Conservation (phyloP, 2,113 vertebrate species). For the Ondatra zibethicus region DNA sequence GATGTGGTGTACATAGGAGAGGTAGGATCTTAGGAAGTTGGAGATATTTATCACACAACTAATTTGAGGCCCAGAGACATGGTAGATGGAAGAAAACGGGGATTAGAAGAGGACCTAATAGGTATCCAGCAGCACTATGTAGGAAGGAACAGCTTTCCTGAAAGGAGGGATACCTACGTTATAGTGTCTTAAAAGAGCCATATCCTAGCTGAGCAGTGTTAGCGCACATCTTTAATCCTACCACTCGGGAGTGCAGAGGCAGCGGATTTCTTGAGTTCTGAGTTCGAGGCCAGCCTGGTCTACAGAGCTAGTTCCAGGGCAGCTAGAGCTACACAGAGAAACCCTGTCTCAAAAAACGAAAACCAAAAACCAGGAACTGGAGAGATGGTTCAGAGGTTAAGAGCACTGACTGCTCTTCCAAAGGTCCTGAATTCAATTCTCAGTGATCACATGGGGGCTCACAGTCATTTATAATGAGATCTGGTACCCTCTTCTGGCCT, state of each 20-base stretch:
- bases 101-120: neutral
- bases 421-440: neutral
- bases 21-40: neutral
- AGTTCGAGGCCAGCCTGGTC: neutral
- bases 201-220: neutral
- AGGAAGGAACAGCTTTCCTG: neutral
- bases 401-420: neutral
- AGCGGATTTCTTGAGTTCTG: neutral
- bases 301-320: neutral
- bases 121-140: neutral
- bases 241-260: neutral
- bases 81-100: neutral
- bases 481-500: neutral
- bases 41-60: neutral
- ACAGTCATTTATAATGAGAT: neutral
- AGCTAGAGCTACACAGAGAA: neutral
- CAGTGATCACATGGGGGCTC: neutral
- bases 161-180: neutral
- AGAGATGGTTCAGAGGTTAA: neutral
- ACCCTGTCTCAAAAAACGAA: no score
- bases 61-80: conserved; percentile 41
- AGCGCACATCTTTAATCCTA: neutral
- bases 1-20: neutral
- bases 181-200: neutral
- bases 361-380: neutral